Percentiles rank a stretch among this genome's conserved stretches.
phyloP scores from a whole-genome alignment of 2,888 invertebrate species.

The Cremastinae sp. region DNA sequence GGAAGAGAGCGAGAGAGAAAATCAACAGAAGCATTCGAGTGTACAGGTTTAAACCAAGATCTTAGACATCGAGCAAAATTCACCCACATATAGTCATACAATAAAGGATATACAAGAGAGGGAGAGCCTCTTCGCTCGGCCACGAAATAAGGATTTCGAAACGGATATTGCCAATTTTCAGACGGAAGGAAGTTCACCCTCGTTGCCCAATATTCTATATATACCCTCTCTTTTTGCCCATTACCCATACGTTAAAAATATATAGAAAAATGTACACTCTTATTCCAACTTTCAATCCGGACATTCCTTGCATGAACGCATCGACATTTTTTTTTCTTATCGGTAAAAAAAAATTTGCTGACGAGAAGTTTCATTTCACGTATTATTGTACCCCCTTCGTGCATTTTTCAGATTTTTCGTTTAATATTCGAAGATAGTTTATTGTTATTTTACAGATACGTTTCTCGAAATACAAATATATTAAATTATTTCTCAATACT shows the following conservation, averaged over 20 bases:
- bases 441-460: too few relatives aligned
- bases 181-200: conserved; percentile 70
- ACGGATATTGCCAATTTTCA: conserved; percentile 75
- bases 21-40: conserved; percentile 39
- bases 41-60: conserved; percentile 35
- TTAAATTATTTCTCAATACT: too few relatives aligned
- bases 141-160: conserved; percentile 69
- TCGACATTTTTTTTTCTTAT: neutral
- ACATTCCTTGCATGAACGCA: conserved; percentile 36
- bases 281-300: conserved; percentile 14
- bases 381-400: too few relatives aligned
- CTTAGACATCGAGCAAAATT: conserved; percentile 27
- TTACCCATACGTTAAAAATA: conserved; percentile 13
- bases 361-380: neutral
- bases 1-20: neutral
- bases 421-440: too few relatives aligned
- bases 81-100: conserved; percentile 7
- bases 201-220: conserved; percentile 50
- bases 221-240: conserved; percentile 26
- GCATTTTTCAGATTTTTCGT: too few relatives aligned
- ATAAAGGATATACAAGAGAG: conserved; percentile 8
- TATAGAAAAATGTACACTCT: neutral
- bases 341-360: neutral
- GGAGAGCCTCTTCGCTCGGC: conserved; percentile 34
- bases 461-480: too few relatives aligned